Evolutionary conservation across 2,113 vertebrate genomes (phyloP), one percentile per base, ranked within the genome.

Genomic region (Emydocephalus ijimae): DNA sequence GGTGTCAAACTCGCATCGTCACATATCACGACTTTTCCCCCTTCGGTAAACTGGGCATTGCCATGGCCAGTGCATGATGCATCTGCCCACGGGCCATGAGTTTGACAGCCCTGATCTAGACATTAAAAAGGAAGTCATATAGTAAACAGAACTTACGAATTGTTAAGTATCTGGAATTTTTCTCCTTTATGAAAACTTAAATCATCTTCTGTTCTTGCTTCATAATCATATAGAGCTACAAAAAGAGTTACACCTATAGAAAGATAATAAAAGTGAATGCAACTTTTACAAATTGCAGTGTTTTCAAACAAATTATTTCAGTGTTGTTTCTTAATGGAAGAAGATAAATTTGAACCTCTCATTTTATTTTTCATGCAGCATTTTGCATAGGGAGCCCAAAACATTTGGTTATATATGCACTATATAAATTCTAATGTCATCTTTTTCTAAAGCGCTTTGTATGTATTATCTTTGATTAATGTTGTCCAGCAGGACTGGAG

Each of bases 141-240:
- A 64, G 52, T 8, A 18, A 50, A 88, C 88, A 93, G 95, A 95
- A 99, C 99, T 99, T 98, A 99, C 99, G 99, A 99, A 98, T 98
- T 99, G 97, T 99, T 99, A 95, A 99, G 97, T 95, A 99, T 99
- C 96, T 99, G 99, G 96, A 99, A 99, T 95, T 98, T 97, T 96
- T 99, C 99, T 97, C 99, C 99, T 98, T 99, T 99, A 95, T 98
- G 98, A 98, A 99, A 99, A 98, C 98, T 99, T 92, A 99, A 98
- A 96, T 99, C 99, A 95, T 99, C 99, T 97, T 99, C 99, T 12
- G 99, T 99, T 95, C 99, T 97, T 45, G 99, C 99, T 96, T 99
- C 99, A 56, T 99, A 99, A 97, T 99, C 99, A 91, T 99, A 99
- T 95, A 99, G 98, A 10, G 99, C 99, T 97, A 99, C 98, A 96